Evolutionary conservation across 2,113 vertebrate genomes (phyloP), one percentile per base, ranked within the genome.

Genomic region (Callorhinus ursinus): DNA sequence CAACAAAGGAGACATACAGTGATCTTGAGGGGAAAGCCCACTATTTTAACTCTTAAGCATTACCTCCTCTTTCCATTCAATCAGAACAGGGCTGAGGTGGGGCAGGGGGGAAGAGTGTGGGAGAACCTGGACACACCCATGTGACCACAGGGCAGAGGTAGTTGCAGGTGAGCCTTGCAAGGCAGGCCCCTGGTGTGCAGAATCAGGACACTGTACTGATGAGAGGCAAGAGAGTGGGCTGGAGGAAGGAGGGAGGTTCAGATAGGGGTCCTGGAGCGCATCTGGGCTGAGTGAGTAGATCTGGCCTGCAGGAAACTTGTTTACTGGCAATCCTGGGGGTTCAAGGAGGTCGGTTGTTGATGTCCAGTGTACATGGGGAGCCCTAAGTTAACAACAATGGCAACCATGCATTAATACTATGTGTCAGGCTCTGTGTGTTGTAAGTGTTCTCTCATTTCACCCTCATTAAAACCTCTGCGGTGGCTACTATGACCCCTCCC

Each of bases 381-480:
- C 53, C 42, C 46, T 4, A 13, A 69, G 53, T 21, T 51, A 82
- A 71, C 15, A n/a, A 36, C 14, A 86, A 13, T 1, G 71, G 59
- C 3, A 8, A 51, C 31, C n/a, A 15, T 1, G 7, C 49, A 36
- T 22, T 51, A 13, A 15, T n/a, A n/a, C 69, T 3, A 3, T 1
- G 65, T 33, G 67, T 15, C 81, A 33, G n/a, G 11, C 33, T 21
- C 51, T 11, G 15, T 16, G 39, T 69, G 51, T 16, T 9, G 18
- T 5, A 15, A n/a, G 63, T 19, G 7, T 21, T 39, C 33, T 8
- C 22, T 89, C n/a, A 87, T 33, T 53, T 55, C 46, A 76, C 39
- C 26, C 63, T 71, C 31, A 71, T 22, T 12, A 16, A 65, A 85
- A 31, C 85, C 74, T 89, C 81, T 94, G 63, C 39, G 69, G 59